Conservation (phyloP, 2,888 invertebrate genomes). For the Iselma pallidipennis region DNA sequence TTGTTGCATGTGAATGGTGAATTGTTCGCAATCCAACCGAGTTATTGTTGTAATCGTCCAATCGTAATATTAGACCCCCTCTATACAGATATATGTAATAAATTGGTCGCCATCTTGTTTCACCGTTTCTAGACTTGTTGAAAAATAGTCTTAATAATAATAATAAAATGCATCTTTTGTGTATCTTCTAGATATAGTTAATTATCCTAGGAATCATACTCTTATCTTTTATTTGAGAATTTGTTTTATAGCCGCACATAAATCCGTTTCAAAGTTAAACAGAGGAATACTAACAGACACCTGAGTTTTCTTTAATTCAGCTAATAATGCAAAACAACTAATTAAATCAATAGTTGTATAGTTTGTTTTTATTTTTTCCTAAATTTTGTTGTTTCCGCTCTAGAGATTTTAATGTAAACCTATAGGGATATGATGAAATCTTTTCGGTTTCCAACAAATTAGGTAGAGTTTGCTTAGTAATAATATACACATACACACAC, state of each 20-base stretch:
- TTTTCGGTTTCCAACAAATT: slow-evolving; percentile 8
- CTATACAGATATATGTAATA: neutral
- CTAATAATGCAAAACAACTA: too few relatives aligned
- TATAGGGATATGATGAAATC: neutral
- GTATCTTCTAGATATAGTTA: too few relatives aligned
- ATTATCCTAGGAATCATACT: too few relatives aligned
- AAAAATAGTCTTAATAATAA: too few relatives aligned
- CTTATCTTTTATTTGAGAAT: neutral
- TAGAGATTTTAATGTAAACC: too few relatives aligned
- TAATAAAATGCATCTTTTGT: too few relatives aligned
- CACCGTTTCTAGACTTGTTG: neutral
- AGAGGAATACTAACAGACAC: neutral
- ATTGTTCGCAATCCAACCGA: neutral
- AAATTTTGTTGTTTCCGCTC: too few relatives aligned
- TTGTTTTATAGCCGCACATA: neutral
- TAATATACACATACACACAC: slow-evolving; percentile 7
- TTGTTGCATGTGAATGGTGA: neutral
- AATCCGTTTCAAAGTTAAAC: neutral
- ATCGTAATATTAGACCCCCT: neutral
- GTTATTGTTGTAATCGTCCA: neutral
- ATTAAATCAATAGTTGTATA: too few relatives aligned
- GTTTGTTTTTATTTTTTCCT: neutral
- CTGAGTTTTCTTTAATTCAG: neutral
- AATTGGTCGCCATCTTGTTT: neutral
- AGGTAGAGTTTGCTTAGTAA: slow-evolving; percentile 26